A percentile compares a stretch with the other conserved stretches of the same genome.
phyloP scores from a whole-genome alignment of 2,113 vertebrate genomes.

The Eurystomus gularis region DNA sequence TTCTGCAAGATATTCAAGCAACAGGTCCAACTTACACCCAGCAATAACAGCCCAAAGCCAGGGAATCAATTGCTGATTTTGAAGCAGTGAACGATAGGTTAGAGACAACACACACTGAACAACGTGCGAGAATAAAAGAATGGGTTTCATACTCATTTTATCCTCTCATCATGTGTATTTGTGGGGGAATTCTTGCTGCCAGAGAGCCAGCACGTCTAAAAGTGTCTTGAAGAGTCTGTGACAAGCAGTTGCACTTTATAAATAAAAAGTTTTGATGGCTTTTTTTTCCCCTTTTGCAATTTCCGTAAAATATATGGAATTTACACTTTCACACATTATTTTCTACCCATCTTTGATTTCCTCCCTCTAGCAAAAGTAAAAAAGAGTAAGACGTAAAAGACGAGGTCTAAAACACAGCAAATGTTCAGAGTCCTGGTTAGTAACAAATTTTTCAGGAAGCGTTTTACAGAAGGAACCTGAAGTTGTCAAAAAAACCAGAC shows the following conservation, averaged over 20 bases:
- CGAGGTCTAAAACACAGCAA: not conserved
- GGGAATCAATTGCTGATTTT: not conserved
- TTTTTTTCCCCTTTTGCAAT: not conserved
- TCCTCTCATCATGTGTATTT: not conserved
- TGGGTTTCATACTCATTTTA: not conserved
- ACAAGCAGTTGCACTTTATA: not conserved
- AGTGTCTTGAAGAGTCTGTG: not conserved
- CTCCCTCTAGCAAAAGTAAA: not conserved
- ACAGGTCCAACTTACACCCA: not conserved
- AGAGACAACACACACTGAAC: not conserved
- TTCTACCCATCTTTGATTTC: not conserved
- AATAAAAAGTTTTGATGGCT: not conserved
- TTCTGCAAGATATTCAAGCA: not conserved
- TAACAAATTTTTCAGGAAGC: not conserved
- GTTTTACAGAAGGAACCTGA: not conserved
- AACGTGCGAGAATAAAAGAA: not conserved
- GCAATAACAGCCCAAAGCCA: not conserved
- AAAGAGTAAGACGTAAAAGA: not conserved
- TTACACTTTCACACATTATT: not conserved
- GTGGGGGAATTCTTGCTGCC: not conserved
- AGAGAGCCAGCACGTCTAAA: not conserved
- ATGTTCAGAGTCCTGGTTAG: not conserved
- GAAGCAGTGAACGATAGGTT: not conserved
- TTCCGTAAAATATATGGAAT: not conserved
- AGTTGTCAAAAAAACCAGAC: not conserved